Evolutionary conservation across 2,888 invertebrate genomes (phyloP), one percentile per base, ranked within the genome.

Genomic region (Athripsodes cinereus): DNA sequence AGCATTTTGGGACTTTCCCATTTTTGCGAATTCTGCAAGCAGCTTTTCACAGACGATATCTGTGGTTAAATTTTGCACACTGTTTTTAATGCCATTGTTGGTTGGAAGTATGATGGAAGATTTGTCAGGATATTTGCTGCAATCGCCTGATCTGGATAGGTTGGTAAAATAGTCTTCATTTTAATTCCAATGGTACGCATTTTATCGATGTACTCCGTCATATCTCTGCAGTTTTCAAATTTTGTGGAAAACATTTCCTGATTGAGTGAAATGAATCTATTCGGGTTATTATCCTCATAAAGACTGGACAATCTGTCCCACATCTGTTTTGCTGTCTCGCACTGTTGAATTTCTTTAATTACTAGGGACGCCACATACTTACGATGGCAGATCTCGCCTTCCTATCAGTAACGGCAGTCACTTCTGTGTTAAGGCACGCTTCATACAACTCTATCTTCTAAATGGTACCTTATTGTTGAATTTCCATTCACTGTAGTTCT

Each of bases 71-170:
- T 11, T 46, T 46, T 11, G 16, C 5, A 46, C 46, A 46, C 46
- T 46, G 46, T 46, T 46, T 46, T 46, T 16, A 46, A 46, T 6
- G 46, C 46, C 46, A 46, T 46, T 46, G 46, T 46, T 46, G 46
- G 46, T 16, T 46, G 46, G n/a, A 11, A 46, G n/a, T 46, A 46
- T 46, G 46, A 8, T 46, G 46, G 46, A 8, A 46, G n/a, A 46
- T 46, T 46, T 5, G 46, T 46, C 18, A 46, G 16, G n/a, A 46
- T 46, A 46, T 46, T 46, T 16, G 46, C 46, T 46, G 46, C 46
- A 11, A 46, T 18, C 5, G 46, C 46, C 16, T 46, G 10, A 46
- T 46, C 46, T 5, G 46, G 46, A 16, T 46, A 46, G 8, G 46
- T 13, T 16, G 46, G 46, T 46, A 46, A 16, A 46, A 46, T 46